phyloP scores from a whole-genome alignment of 2,113 vertebrate species.

The Anoura caudifer region DNA sequence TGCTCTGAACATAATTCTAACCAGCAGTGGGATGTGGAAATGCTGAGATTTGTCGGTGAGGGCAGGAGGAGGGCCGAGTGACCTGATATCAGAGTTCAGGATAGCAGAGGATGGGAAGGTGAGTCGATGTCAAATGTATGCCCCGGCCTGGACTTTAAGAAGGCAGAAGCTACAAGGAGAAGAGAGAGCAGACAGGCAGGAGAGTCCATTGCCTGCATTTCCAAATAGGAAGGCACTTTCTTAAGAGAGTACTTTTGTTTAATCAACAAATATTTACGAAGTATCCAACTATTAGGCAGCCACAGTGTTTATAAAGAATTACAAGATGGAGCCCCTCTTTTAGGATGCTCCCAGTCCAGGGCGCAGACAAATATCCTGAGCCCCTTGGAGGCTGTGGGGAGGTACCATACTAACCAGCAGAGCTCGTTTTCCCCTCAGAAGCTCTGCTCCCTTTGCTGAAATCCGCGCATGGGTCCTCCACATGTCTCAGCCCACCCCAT shows the following conservation, averaged over 20 bases:
- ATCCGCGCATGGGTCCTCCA: neutral
- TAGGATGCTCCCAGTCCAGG: neutral
- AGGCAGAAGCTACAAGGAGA: neutral
- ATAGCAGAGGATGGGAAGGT: neutral
- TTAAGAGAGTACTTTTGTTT: neutral
- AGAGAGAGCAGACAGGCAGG: neutral
- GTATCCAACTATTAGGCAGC: neutral
- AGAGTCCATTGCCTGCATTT: neutral
- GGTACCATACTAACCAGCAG: rapidly evolving
- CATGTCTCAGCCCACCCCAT: neutral
- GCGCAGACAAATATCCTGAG: neutral
- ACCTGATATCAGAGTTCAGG: neutral
- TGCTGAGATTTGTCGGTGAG: neutral
- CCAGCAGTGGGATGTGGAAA: neutral
- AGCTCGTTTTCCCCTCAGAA: neutral
- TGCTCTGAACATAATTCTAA: neutral
- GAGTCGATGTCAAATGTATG: neutral
- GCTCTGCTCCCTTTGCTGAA: neutral
- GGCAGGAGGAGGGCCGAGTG: neutral
- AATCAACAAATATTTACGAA: neutral
- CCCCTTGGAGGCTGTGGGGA: neutral
- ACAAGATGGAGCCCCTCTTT: neutral
- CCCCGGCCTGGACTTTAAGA: neutral
- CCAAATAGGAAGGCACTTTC: neutral
- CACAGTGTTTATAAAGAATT: neutral